Evolutionary conservation across 37 sponge, comb jelly and placozoan genomes (phyloP).

Genomic region (Spongilla lacustris): DNA sequence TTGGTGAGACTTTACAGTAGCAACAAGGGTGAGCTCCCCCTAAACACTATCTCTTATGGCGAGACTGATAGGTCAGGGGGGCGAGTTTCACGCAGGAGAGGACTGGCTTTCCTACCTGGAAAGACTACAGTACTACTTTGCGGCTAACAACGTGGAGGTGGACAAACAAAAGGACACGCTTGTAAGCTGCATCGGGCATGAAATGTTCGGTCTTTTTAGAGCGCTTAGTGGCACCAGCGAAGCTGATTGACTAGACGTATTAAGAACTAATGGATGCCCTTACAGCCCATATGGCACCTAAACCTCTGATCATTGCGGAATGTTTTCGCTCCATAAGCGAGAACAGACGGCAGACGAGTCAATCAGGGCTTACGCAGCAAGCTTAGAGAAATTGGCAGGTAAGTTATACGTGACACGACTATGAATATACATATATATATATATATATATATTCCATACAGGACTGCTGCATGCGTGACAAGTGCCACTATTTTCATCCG

Average conservation of each 20-base stretch:
- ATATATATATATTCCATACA: too few species aligned
- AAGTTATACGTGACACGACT: too few species aligned
- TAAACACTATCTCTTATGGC: not conserved
- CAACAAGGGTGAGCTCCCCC: not conserved
- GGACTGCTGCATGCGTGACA: constrained; percentile 19
- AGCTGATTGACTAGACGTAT: too few species aligned
- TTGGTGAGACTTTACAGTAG: not conserved
- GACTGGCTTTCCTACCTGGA: not conserved
- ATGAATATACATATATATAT: too few species aligned
- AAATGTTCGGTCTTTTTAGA: not conserved
- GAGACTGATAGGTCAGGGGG: not conserved
- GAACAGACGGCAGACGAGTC: too few species aligned
- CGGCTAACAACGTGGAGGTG: not conserved
- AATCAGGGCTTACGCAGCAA: too few species aligned
- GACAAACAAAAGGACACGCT: not conserved
- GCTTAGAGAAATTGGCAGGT: too few species aligned
- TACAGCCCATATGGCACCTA: too few species aligned
- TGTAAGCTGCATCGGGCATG: not conserved
- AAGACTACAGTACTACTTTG: not conserved
- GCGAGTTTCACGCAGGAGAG: not conserved
- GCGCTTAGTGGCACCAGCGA: not conserved
- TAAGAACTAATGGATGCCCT: too few species aligned
- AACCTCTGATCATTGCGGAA: too few species aligned
- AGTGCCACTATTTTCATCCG: constrained; percentile 81
- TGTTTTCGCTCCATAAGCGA: too few species aligned